A percentile compares a stretch with the other conserved stretches of the same genome.
These are phyloP conservation scores for Ligdia adustata DNA, from an alignment of 2,888 invertebrate genomes.

Conservation along the genomic window DNA sequence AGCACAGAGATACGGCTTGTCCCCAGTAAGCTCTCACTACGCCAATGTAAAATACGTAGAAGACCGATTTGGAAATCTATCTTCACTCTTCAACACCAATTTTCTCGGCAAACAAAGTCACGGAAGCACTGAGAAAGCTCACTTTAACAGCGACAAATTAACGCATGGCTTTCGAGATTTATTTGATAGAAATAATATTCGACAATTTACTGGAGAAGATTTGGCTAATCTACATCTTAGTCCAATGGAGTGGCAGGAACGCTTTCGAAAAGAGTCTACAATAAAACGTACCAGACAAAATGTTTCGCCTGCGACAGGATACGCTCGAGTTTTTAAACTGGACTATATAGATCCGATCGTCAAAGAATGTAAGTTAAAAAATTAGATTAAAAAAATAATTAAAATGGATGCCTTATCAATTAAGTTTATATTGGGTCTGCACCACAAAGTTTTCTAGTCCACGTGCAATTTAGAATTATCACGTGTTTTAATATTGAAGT, in stretches of 20 bases:
- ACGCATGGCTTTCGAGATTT: too few relatives aligned
- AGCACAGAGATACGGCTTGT: background rate
- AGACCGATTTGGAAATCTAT: background rate
- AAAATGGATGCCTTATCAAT: background rate
- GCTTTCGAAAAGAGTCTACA: background rate
- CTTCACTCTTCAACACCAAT: background rate
- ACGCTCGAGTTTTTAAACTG: background rate
- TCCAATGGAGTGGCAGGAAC: background rate
- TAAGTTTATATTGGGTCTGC: too few relatives aligned
- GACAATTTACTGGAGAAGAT: background rate
- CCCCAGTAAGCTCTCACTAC: background rate
- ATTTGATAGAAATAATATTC: background rate
- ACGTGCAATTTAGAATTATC: too few relatives aligned
- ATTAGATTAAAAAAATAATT: background rate
- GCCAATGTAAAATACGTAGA: background rate
- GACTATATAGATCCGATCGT: background rate
- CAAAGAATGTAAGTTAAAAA: background rate
- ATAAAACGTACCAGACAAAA: background rate
- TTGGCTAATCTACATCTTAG: background rate
- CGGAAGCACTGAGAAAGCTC: too few relatives aligned
- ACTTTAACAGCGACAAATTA: too few relatives aligned
- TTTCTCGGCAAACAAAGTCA: too few relatives aligned
- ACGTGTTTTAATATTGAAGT: too few relatives aligned
- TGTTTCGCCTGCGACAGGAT: background rate
- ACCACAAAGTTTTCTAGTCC: too few relatives aligned